Evolutionary conservation across 2,888 invertebrate species (phyloP), one percentile per base, ranked within the genome.

Genomic region (Chalcosyrphus nemorum): DNA sequence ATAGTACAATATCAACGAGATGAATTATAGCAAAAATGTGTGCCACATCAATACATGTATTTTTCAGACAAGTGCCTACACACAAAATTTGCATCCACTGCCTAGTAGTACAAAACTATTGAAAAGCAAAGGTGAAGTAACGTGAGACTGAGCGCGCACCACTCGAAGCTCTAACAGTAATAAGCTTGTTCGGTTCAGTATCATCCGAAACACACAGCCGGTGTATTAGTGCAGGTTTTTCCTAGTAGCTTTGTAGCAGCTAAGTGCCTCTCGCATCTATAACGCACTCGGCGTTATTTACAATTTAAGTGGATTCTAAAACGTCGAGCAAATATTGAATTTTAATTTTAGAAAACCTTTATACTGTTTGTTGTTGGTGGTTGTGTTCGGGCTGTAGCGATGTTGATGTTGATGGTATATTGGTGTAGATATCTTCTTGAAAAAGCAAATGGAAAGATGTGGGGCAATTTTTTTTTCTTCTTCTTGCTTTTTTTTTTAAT

Each of bases 281-380:
- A 80, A 80, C 84, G 80, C 84, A 84, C 80, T 84, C 75, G 70
- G 84, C 80, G 75, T 77, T 86, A 81, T 86, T 86, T 86, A 84
- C 84, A 86, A 84, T 81, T 81, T 84, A 86, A 86, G 86, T 87
- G 84, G 86, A 86, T 86, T 87, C 87, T 87, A 87, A 87, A 86
- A 86, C 86, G 77, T 78, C 86, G 52, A 81, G 70, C 81, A 87
- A 87, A 87, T 87, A 87, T 87, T 87, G 86, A 86, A 86, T 86
- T 86, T 87, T 74, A 86, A 86, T 81, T 86, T 78, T 74, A 75
- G 56, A 82, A 75, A 82, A 82, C 56, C 76, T 71, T 56, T 43
- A 52, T n/a, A 32, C 21, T 63, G 47, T 63, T 68, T 63, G 56
- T 57, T 47, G 68, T 68, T 68, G 45, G 15, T 57, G 21, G 19